phyloP scores from a whole-genome alignment of 2,113 vertebrate genomes.

The Tyrannus savana region DNA sequence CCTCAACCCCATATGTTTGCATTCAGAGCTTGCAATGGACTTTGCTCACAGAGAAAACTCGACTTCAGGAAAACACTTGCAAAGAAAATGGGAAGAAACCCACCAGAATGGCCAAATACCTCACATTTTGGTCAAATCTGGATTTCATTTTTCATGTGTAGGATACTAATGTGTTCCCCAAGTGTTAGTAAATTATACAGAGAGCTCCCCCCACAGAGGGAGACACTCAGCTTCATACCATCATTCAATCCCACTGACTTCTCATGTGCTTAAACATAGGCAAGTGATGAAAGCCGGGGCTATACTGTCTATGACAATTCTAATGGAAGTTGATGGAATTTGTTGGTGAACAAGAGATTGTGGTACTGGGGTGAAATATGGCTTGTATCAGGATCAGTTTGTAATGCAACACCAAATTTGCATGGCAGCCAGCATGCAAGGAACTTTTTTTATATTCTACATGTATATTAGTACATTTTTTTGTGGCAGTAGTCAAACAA shows the following conservation, averaged over 20 bases:
- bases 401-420: neutral
- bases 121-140: neutral
- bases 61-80: neutral
- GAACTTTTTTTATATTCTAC: neutral
- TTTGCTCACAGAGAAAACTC: neutral
- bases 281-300: constrained; percentile 32
- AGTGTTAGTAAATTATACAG: neutral
- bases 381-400: neutral
- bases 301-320: neutral
- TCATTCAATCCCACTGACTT: neutral
- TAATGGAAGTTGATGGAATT: neutral
- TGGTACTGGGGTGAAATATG: neutral
- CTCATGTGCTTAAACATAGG: constrained; percentile 56
- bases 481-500: neutral
- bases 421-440: neutral
- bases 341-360: neutral
- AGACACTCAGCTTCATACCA: neutral
- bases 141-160: neutral
- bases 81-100: neutral
- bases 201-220: neutral
- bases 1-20: neutral
- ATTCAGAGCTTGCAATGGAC: neutral
- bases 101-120: neutral
- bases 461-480: neutral
- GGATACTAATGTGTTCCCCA: neutral